Conservation (phyloP, 2,797 vertebrate species). For the Uromys caudimaculatus region DNA sequence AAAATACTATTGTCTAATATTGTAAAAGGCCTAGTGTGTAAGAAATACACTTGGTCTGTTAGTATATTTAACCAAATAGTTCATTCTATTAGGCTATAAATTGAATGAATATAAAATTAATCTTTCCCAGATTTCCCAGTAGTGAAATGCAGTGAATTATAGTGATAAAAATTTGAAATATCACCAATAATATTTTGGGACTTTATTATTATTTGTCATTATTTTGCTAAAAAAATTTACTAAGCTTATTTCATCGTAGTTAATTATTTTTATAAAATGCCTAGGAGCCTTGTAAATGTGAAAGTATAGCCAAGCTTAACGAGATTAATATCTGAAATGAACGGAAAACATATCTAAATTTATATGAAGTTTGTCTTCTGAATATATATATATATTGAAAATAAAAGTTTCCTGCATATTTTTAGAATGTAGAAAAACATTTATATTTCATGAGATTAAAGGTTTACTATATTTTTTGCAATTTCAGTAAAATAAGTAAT, state of each 20-base stretch:
- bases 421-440: conserved; percentile 14
- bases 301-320: not conserved
- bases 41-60: conserved; percentile 27
- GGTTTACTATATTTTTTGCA: not conserved
- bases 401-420: not conserved
- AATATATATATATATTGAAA: not conserved
- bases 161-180: conserved; percentile 13
- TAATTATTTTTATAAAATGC: conserved; percentile 32
- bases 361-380: not conserved
- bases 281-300: not conserved
- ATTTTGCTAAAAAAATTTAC: conserved; percentile 25
- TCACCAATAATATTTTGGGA: not conserved
- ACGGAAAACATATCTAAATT: conserved; percentile 40
- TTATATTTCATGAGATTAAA: conserved; percentile 31
- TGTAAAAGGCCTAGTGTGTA: not conserved
- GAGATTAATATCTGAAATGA: not conserved
- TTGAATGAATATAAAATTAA: conserved; percentile 40
- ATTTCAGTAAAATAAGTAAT: not conserved
- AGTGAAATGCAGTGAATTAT: conserved; percentile 30
- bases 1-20: not conserved
- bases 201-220: not conserved
- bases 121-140: conserved; percentile 27
- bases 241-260: not conserved
- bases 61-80: conserved; percentile 24
- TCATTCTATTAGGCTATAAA: conserved; percentile 14